Conservation (phyloP, 2,888 invertebrate genomes). For the Onchidella celtica region DNA sequence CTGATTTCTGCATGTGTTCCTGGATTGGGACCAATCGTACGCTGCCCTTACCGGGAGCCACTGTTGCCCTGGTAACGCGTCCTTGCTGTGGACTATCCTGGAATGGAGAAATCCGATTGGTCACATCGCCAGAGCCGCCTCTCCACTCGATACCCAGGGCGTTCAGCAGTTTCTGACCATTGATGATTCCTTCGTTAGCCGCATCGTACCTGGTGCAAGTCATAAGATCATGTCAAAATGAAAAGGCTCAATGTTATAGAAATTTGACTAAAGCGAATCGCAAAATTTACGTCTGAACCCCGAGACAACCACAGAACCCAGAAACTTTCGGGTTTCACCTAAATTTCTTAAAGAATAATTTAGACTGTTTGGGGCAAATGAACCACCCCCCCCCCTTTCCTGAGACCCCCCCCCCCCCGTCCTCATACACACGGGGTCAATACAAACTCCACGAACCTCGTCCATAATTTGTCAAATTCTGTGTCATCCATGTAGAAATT, state of each 20-base stretch:
- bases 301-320: no score
- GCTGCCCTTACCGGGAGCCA: conserved; percentile 46
- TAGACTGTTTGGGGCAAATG: no score
- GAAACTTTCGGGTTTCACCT: no score
- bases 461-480: conserved; percentile 80
- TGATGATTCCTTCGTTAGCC: conserved; percentile 69
- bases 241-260: not conserved
- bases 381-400: not conserved
- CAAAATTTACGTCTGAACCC: no score
- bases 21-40: conserved; percentile 57
- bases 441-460: not conserved
- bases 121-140: conserved; percentile 33
- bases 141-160: conserved; percentile 70
- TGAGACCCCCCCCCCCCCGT: not conserved
- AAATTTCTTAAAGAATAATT: no score
- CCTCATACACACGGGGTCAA: not conserved
- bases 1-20: conserved; percentile 53
- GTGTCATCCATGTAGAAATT: conserved; percentile 76
- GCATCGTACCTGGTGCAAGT: conserved; percentile 72
- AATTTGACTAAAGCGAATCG: no score
- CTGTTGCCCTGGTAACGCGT: not conserved
- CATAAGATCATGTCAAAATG: no score
- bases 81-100: not conserved
- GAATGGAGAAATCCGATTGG: conserved; percentile 4
- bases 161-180: conserved; percentile 70